Evolutionary conservation across 2,888 invertebrate species (phyloP).

Genomic region (Dioctria rufipes): DNA sequence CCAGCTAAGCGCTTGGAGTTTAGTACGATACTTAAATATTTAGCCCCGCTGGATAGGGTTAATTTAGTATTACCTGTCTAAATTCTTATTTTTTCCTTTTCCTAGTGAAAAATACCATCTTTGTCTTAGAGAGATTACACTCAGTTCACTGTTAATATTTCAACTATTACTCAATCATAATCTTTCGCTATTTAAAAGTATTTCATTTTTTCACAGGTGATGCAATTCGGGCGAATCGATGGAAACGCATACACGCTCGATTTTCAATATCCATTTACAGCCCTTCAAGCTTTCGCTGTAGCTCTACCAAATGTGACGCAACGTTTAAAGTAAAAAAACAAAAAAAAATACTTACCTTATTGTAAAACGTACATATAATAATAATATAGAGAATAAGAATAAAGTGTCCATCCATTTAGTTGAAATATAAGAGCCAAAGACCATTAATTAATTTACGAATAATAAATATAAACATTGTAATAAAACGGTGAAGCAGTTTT

Average conservation of each 20-base stretch:
- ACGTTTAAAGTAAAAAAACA: slow-evolving; percentile 68
- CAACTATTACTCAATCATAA: no score
- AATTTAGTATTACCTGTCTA: no score
- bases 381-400: slow-evolving; percentile 7
- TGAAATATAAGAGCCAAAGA: slow-evolving; percentile 30
- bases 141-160: no score
- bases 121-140: no score
- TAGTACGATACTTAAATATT: no score
- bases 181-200: background rate
- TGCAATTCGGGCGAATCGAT: slow-evolving; percentile 99
- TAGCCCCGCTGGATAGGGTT: no score
- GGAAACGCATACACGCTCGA: slow-evolving; percentile 98
- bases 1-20: no score
- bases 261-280: slow-evolving; percentile 99
- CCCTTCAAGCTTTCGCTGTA: slow-evolving; percentile 98
- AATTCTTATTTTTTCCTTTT: no score
- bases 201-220: slow-evolving; percentile 79
- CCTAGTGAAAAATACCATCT: no score
- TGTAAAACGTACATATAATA: background rate
- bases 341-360: background rate
- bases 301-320: slow-evolving; percentile 79
- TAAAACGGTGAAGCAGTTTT: slow-evolving; percentile 30
- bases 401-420: slow-evolving; percentile 35
- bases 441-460: slow-evolving; percentile 1
- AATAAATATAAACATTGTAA: background rate